Conservation (phyloP, 2,888 invertebrate species). For the Nasonia oneida region DNA sequence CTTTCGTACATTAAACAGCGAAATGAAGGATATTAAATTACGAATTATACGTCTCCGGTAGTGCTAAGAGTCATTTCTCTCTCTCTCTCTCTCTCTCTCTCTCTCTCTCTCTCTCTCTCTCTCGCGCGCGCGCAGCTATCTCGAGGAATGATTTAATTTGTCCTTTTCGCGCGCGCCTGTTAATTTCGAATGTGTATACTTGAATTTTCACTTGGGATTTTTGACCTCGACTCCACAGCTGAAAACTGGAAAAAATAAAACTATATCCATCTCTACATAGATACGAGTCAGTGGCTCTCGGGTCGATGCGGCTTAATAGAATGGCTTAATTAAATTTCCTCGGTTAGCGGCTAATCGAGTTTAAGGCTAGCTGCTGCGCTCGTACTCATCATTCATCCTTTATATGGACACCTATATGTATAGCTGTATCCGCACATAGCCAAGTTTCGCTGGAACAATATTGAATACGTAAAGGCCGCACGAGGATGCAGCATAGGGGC, state of each 20-base stretch:
- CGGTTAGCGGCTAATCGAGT: constrained; percentile 50
- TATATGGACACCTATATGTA: neutral
- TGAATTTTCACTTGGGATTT: constrained; percentile 28
- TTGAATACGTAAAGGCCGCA: neutral
- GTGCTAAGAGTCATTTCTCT: constrained; percentile 37
- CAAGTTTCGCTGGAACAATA: neutral
- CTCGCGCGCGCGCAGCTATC: neutral
- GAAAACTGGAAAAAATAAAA: neutral
- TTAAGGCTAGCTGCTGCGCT: neutral
- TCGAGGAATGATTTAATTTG: constrained; percentile 40
- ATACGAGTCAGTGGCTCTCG: neutral
- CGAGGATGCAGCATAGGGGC: neutral
- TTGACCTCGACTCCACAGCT: neutral
- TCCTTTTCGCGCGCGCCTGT: neutral
- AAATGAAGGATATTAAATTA: constrained; percentile 53
- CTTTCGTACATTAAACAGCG: constrained; percentile 39
- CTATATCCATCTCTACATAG: neutral
- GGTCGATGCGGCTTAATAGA: constrained; percentile 23
- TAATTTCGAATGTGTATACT: constrained; percentile 17
- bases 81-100: neutral
- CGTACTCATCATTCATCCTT: constrained; percentile 45
- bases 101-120: too few species aligned
- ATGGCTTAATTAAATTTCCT: constrained; percentile 51
- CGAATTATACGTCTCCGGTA: constrained; percentile 39
- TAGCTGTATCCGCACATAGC: neutral